Base-by-base conservation (phyloP, 2,797 vertebrate species). In the Trematomus bernacchii region DNA sequence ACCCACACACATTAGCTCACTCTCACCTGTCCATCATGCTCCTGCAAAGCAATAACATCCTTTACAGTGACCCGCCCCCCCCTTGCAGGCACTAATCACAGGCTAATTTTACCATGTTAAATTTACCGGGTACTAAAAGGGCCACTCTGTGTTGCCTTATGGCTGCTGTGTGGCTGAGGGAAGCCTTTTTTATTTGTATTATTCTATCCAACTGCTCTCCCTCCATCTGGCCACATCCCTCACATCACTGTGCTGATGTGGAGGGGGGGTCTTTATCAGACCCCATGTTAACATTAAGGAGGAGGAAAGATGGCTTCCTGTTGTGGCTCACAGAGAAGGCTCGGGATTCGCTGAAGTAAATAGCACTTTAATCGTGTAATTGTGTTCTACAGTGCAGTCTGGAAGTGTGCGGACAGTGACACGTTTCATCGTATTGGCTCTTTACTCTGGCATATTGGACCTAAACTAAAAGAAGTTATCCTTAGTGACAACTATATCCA, bases 291-390 rank as follows among this genome's bases (percentile, higher is more conserved):
- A 77, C 55, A 10, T 66, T 59, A 27, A 53, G 60, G 53, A 71
- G 68, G 10, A 15, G 9, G 48, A 6, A 58, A 37, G 40, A 73
- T 70, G 61, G 77, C 65, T 79, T 88, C 81, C 66, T 80, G 73
- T 79, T 71, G 77, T 60, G 66, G 72, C 80, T 86, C 63, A 50
- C 71, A 52, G 76, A 68, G 55, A 59, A 57, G 55, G 51, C 42
- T 7, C 18, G 54, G 76, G 66, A 73, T 77, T 75, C 66, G 75
- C 80, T 79, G 71, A 84, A 84, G 85, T 86, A 84, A 90, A 90
- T 69, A 76, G 91, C 89, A 92, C 91, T 93, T 93, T 90, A 92
- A 90, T 80, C 82, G 81, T 85, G 84, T 89, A 73, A 80, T 87
- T 80, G 73, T 85, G 77, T 88, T 86, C 48, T 46, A 63, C 74